Base-by-base conservation (phyloP, 2,113 vertebrate genomes). In the Tragelaphus imberbis region DNA sequence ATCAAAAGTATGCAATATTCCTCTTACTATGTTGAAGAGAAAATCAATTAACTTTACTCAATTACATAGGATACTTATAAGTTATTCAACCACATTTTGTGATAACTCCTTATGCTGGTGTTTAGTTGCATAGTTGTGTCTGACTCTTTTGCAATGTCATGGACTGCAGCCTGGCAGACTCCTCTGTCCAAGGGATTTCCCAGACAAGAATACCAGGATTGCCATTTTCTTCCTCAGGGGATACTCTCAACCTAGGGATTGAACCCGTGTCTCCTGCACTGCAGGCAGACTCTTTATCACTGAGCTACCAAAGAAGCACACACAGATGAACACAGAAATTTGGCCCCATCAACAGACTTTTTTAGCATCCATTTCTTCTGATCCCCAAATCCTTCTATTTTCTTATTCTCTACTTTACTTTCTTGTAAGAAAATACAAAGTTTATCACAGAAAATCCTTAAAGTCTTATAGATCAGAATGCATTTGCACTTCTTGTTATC, bases 1-100 rank as follows among this genome's bases (percentile, higher is more conserved):
- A 98, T 88, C 23, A 91, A 97, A 96, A 98, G 90, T 53, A 96
- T 27, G 5, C 51, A 91, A 91, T 58, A 88, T 88, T 97, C 47
- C 59, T 92, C 27, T 97, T 95, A 93, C 25, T 58, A 90, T 71
- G 87, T 0, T 58, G n/a, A 87, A 36, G 5, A 53, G 9, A 25
- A 81, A 90, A 49, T 85, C 80, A 92, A 77, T 89, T 93, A 65
- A 85, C 79, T 95, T 96, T 65, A 92, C 53, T 93, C 61, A 77
- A 86, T 84, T 51, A 92, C 90, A 91, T 49, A 61, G 40, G n/a
- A 55, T 80, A 93, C n/a, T 77, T 68, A 92, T 61, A 82, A 94
- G 68, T 40, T 77, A 93, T 19, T 94, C 19, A 94, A 95, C 40
- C 6, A 25, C 23, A 79, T 23, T 79, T 47, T 40, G 2, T 90